phyloP scores from a whole-genome alignment of 2,797 vertebrate genomes.

The Parauchenoglanis punctatus region DNA sequence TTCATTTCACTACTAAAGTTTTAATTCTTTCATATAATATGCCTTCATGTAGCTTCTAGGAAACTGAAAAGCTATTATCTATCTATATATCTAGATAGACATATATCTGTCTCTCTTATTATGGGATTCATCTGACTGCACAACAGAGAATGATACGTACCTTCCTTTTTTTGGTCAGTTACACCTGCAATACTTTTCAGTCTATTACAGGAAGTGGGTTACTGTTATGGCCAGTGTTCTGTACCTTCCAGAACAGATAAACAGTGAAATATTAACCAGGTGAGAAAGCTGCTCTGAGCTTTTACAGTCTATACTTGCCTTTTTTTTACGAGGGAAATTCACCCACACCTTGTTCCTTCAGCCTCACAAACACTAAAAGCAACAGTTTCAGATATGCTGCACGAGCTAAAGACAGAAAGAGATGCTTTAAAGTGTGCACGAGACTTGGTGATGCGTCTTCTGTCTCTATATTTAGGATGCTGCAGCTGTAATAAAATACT shows the following conservation, averaged over 20 bases:
- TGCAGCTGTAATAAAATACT: not conserved
- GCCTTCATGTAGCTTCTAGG: not conserved
- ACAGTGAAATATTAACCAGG: slow-evolving; percentile 12
- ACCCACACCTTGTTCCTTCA: not conserved
- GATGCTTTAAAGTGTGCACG: not conserved
- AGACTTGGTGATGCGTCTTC: not conserved
- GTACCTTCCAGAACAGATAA: not conserved
- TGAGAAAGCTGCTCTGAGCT: not conserved
- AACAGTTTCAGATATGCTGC: not conserved
- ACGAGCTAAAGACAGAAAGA: not conserved
- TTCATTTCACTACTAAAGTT: not conserved
- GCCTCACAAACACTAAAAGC: not conserved
- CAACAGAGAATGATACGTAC: not conserved
- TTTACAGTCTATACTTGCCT: not conserved
- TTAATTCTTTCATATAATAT: not conserved
- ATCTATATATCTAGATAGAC: no score
- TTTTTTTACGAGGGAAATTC: not conserved
- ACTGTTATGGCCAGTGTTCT: not conserved
- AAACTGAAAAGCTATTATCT: not conserved
- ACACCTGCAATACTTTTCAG: not conserved
- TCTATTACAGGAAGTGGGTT: not conserved
- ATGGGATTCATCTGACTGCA: not conserved
- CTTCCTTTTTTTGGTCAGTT: not conserved
- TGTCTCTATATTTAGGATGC: slow-evolving; percentile 1
- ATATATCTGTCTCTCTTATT: no score